Evolutionary conservation across 2,113 vertebrate genomes (phyloP).

Genomic region (Podarcis raffonei): DNA sequence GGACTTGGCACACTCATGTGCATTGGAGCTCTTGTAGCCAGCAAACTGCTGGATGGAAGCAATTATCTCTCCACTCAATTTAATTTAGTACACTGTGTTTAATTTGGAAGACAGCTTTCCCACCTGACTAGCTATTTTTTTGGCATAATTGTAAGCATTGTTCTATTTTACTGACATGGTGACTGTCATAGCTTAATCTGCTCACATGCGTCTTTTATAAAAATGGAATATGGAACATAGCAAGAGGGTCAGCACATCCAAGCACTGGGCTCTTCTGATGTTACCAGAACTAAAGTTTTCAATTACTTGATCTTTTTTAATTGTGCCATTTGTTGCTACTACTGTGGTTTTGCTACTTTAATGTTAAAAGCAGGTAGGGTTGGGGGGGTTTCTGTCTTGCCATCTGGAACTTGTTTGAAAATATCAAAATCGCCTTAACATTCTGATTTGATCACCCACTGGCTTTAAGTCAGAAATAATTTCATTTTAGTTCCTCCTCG

Average conservation of each 20-base stretch:
- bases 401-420: slow-evolving; percentile 32
- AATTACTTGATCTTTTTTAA: slow-evolving; percentile 50
- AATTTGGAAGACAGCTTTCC: slow-evolving; percentile 53
- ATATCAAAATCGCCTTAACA: slow-evolving; percentile 27
- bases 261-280: slow-evolving; percentile 38
- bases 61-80: slow-evolving; percentile 59
- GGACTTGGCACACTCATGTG: not conserved
- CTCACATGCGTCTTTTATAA: slow-evolving; percentile 11
- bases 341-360: slow-evolving; percentile 62
- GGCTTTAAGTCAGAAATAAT: slow-evolving; percentile 58
- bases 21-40: not conserved
- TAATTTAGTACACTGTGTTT: slow-evolving; percentile 57
- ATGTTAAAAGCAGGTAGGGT: slow-evolving; percentile 53
- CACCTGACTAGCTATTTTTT: slow-evolving; percentile 54
- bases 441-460: slow-evolving; percentile 52
- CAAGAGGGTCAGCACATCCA: slow-evolving; percentile 52
- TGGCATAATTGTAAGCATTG: slow-evolving; percentile 41
- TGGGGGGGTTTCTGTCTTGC: slow-evolving; percentile 14
- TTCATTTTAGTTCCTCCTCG: slow-evolving; percentile 11
- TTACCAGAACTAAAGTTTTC: slow-evolving; percentile 29
- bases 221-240: slow-evolving; percentile 22
- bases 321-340: slow-evolving; percentile 54
- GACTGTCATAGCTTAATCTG: slow-evolving; percentile 54
- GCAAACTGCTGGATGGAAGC: not conserved
- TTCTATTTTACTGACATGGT: slow-evolving; percentile 50